Evolutionary conservation across 2,797 vertebrate species (phyloP).

Genomic region (Hoplostethus mediterraneus): DNA sequence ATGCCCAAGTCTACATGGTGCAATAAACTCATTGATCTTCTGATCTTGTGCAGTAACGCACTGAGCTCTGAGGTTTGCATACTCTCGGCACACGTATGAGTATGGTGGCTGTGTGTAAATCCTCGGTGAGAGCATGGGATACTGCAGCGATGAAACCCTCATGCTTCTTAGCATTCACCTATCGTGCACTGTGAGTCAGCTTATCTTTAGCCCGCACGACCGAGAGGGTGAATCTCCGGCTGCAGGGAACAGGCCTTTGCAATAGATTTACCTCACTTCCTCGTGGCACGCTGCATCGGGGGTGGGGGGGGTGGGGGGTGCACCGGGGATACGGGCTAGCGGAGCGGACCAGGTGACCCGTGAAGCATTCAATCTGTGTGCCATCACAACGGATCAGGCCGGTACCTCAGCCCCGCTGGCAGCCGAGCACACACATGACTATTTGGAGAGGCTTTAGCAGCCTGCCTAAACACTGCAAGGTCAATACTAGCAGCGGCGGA

Average conservation of each 20-base stretch:
- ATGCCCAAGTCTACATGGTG: slow-evolving; percentile 10
- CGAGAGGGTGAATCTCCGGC: slow-evolving; percentile 60
- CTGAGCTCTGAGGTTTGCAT: background rate
- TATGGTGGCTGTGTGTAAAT: slow-evolving; percentile 30
- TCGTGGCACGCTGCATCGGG: slow-evolving; percentile 17
- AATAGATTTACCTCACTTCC: slow-evolving; percentile 74
- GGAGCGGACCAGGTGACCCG: slow-evolving; percentile 40
- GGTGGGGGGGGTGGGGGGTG: slow-evolving; percentile 35
- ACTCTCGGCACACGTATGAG: background rate
- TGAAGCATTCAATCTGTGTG: slow-evolving; percentile 67
- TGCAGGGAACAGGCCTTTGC: slow-evolving; percentile 60
- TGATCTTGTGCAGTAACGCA: slow-evolving; percentile 1
- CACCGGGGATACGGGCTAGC: slow-evolving; percentile 31
- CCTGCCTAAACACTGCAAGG: slow-evolving; percentile 69
- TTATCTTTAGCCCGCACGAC: slow-evolving; percentile 69
- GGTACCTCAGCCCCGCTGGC: slow-evolving; percentile 27
- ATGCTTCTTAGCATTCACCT: slow-evolving; percentile 72
- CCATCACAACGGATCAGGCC: slow-evolving; percentile 62
- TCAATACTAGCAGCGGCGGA: slow-evolving; percentile 42
- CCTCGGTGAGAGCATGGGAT: slow-evolving; percentile 33
- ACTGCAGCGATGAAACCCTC: slow-evolving; percentile 27
- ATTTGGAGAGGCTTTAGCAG: slow-evolving; percentile 58
- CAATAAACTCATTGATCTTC: slow-evolving; percentile 23
- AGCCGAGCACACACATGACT: slow-evolving; percentile 29
- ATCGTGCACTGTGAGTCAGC: slow-evolving; percentile 67